phyloP scores from a whole-genome alignment of 2,113 vertebrate species.

The Barnardius zonarius region DNA sequence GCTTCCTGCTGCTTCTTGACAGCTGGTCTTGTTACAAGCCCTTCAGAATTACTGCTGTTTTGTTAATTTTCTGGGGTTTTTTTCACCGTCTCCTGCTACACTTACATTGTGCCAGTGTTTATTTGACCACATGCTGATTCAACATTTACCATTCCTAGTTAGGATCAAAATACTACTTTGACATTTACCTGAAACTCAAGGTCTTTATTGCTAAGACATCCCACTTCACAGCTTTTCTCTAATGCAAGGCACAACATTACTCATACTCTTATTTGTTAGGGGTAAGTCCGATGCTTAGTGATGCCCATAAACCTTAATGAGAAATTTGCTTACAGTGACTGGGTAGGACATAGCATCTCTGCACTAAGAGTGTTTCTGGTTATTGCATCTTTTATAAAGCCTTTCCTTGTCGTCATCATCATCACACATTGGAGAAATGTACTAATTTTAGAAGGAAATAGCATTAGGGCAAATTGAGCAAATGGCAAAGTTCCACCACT shows the following conservation, averaged over 20 bases:
- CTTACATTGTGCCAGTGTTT: background rate
- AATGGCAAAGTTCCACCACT: background rate
- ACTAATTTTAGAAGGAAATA: background rate
- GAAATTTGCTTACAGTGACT: background rate
- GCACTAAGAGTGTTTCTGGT: background rate
- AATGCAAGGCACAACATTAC: background rate
- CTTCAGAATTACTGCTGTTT: conserved; percentile 11
- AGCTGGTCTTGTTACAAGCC: background rate
- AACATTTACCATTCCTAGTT: background rate
- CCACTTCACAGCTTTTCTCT: background rate
- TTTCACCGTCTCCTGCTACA: background rate
- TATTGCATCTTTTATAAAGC: background rate
- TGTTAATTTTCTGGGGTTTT: background rate
- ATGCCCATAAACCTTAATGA: background rate
- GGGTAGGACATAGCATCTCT: background rate
- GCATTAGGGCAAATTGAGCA: background rate
- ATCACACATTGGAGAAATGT: accelerated
- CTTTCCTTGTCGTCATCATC: background rate
- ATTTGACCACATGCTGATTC: conserved; percentile 30
- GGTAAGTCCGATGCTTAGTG: background rate
- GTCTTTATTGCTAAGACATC: background rate
- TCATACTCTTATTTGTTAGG: background rate
- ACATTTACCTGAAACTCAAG: conserved; percentile 9
- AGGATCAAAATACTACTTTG: conserved; percentile 10
- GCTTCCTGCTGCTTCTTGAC: conserved; percentile 24